Evolutionary conservation across 2,888 invertebrate genomes (phyloP), one percentile per base, ranked within the genome.

Genomic region (Molanna angustata): DNA sequence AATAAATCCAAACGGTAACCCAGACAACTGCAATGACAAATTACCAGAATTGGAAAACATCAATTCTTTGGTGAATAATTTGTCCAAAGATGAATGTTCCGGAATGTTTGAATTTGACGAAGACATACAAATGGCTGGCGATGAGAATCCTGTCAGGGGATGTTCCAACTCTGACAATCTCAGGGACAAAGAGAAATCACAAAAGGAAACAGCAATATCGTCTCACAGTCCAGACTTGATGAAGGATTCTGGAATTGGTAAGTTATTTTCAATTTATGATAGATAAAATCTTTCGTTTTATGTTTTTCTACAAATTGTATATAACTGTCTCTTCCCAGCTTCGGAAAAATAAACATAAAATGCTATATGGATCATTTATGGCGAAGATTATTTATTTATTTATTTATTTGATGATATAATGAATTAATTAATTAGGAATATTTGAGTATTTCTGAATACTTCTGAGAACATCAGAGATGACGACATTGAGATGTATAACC

Each of bases 101-200:
- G 67, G 74, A 42, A 67, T 77, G 32, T 77, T 82, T 64, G 81
- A 80, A 64, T 82, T 82, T 63, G 82, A 82, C 61, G 80, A 80
- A 63, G 76, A 77, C 61, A 78, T 80, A 35, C 67, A 68, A 7
- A 39, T 54, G 21, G 50, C 45, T 33, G 69, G 73, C 69, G 76
- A 75, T 61, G 74, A 73, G 62, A 66, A 74, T 48, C 54, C 54
- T 22, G 56, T 52, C 33, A 54, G 21, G 16, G 53, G 37, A 6
- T 31, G 42, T n/a, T 14, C 39, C 14, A 54, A 21, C 27, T 44
- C 49, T 3, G 74, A 74, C 64, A 73, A 76, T 56, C 69, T 74
- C 59, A 78, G 78, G 62, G 72, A 72, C 64, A 61, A 60, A 40
- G 54, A 54, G 20, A 72, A 73, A 11, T 74, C 74, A 44, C 72